Conservation (phyloP, 2,888 invertebrate genomes). For the Dryobotodes eremita region DNA sequence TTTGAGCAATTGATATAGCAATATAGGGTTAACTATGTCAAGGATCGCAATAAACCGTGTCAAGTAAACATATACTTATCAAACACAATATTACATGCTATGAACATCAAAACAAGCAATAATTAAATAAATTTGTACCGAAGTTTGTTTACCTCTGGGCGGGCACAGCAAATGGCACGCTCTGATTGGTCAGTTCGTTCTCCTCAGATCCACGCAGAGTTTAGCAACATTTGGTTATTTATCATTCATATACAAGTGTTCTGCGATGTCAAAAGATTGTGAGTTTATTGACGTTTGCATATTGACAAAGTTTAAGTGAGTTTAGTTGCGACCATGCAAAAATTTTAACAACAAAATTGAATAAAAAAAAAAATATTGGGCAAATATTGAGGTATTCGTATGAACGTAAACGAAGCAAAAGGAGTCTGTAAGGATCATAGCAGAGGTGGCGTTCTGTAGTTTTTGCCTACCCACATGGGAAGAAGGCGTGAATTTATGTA, state of each 20-base stretch:
- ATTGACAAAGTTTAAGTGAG: not conserved
- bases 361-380: too few species aligned
- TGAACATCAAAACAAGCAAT: slow-evolving; percentile 62
- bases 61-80: slow-evolving; percentile 61
- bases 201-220: slow-evolving; percentile 2
- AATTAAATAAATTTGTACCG: slow-evolving; percentile 63
- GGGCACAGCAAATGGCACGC: slow-evolving; percentile 47
- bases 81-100: slow-evolving; percentile 52
- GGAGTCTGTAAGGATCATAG: too few species aligned
- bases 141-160: slow-evolving; percentile 76
- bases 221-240: slow-evolving; percentile 70
- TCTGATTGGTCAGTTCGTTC: slow-evolving; percentile 67
- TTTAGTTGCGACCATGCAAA: not conserved
- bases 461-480: too few species aligned
- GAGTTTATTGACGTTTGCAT: slow-evolving; percentile 17
- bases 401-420: too few species aligned
- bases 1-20: slow-evolving; percentile 16
- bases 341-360: not conserved
- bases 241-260: slow-evolving; percentile 2
- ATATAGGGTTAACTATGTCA: slow-evolving; percentile 50
- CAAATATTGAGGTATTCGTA: not conserved
- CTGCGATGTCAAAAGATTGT: slow-evolving; percentile 28
- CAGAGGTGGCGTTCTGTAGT: too few species aligned
- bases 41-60: slow-evolving; percentile 57
- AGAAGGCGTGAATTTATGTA: too few species aligned